A percentile compares a stretch with the other conserved stretches of the same genome.
These are phyloP conservation scores for Cylas formicarius DNA, from an alignment of 1,140 invertebrate genomes.

Conservation along the genomic window DNA sequence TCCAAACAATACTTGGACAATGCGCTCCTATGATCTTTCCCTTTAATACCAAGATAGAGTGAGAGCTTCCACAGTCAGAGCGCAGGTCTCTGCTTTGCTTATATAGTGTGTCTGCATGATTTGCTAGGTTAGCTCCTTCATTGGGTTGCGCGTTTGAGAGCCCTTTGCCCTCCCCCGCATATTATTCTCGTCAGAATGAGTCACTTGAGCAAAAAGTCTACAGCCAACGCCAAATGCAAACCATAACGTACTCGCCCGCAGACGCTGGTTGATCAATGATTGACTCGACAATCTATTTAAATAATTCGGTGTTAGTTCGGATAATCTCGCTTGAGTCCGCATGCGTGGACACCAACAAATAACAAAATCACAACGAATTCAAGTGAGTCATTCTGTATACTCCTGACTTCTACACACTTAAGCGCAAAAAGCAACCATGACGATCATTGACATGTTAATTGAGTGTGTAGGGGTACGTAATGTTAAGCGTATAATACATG, in stretches of 20 bases:
- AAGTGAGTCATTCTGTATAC: slow-evolving; percentile 19
- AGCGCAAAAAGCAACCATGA: slow-evolving; percentile 5
- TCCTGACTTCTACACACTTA: slow-evolving; percentile 15
- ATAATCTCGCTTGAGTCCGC: no score
- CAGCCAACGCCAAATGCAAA: no score
- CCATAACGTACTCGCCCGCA: no score
- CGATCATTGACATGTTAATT: slow-evolving; percentile 5
- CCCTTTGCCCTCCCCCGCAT: slow-evolving; percentile 21
- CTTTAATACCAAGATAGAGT: slow-evolving; percentile 41
- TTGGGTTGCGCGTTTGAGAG: slow-evolving; percentile 38
- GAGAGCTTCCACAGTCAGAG: slow-evolving; percentile 40
- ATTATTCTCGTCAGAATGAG: no score
- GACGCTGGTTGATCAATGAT: no score
- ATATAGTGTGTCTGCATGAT: slow-evolving; percentile 30
- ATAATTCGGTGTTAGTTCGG: no score
- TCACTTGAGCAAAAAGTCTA: no score
- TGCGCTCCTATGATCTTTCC: slow-evolving; percentile 32
- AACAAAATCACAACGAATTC: no score
- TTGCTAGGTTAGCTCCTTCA: slow-evolving; percentile 36
- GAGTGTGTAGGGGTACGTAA: slow-evolving; percentile 10
- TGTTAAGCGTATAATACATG: slow-evolving; percentile 10
- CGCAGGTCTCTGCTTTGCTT: slow-evolving; percentile 40
- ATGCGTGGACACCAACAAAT: no score
- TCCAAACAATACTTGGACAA: no score
- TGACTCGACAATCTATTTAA: no score